These are phyloP conservation scores for Nasonovia ribisnigri DNA, from an alignment of 2,888 invertebrate species.

Conservation along the genomic window DNA sequence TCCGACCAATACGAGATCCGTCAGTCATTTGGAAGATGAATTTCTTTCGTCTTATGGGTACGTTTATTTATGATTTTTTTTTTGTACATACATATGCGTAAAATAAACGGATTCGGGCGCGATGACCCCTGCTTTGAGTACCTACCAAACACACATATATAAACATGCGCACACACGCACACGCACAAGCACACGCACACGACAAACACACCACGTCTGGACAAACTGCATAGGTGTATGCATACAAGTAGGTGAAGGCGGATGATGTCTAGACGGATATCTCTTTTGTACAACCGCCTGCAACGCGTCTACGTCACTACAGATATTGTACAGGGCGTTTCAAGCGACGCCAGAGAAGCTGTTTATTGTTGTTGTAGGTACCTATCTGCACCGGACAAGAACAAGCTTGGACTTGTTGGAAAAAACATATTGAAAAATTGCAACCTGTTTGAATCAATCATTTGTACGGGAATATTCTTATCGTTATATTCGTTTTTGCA, in stretches of 20 bases:
- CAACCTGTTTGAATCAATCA: not conserved
- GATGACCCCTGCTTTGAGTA: conserved; percentile 52
- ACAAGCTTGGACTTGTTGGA: not conserved
- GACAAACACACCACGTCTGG: not conserved
- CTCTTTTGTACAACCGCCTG: conserved; percentile 30
- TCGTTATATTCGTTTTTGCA: not conserved
- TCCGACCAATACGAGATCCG: conserved; percentile 1
- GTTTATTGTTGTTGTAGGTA: conserved; percentile 1
- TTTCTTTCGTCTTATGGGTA: conserved; percentile 27
- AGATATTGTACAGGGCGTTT: conserved; percentile 27
- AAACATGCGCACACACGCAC: not conserved
- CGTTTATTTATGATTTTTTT: not conserved
- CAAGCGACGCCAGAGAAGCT: not conserved
- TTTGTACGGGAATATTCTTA: not conserved
- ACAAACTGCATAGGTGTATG: conserved; percentile 11
- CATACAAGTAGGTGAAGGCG: conserved; percentile 59
- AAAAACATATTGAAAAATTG: not conserved
- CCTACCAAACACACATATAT: not conserved
- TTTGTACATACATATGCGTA: not conserved
- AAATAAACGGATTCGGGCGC: conserved; percentile 49
- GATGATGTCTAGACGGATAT: conserved; percentile 59
- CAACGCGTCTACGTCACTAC: conserved; percentile 31
- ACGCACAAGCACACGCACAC: not conserved
- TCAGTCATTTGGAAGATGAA: conserved; percentile 62
- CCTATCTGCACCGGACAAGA: not conserved